Base-by-base conservation (phyloP, 2,113 vertebrate species). In the Eretmochelys imbricata region DNA sequence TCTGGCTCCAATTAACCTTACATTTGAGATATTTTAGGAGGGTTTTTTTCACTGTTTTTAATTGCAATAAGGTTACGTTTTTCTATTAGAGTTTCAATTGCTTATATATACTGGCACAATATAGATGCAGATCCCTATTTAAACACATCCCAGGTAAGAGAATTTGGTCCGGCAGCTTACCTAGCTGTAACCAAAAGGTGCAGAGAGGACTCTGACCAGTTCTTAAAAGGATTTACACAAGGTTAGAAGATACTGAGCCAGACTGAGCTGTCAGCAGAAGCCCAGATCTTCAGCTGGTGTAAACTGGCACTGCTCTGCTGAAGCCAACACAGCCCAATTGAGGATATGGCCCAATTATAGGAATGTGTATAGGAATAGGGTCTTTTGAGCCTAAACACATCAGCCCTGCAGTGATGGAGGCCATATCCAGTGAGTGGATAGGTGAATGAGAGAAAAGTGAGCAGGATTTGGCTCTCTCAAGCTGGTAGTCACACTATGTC, bases 1-100 rank as follows among this genome's bases (percentile, higher is more conserved):
- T 98, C 98, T 99, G 98, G 97, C 98, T 98, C 98, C 98, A 98
- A 99, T 99, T 99, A 99, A 99, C 99, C 98, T 99, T 98, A 98
- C 98, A 98, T 99, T 98, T 98, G 98, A 98, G 98, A 98, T 98
- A 98, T 98, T 98, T 99, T 98, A 98, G 2, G 13, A 98, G 98
- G 93, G 92, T 96, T 96, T 85, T 97, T 97, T 6, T 0, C 93
- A 42, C 93, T 95, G 97, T 98, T 98, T 97, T 97, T 98, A 98
- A 97, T 97, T 97, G 96, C 69, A 87, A 98, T 98, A 98, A 98
- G 97, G 97, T 98, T 98, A 96, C 97, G 90, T 97, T 97, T 97
- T 97, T 93, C 97, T 97, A 84, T 95, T 97, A 97, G 95, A 97
- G 89, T 93, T 97, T 95, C 94, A 95, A 87, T 91, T 97, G 95